Evolutionary conservation across 1,140 invertebrate genomes (phyloP), one percentile per base, ranked within the genome.

Genomic region (Macrobrachium nipponense): DNA sequence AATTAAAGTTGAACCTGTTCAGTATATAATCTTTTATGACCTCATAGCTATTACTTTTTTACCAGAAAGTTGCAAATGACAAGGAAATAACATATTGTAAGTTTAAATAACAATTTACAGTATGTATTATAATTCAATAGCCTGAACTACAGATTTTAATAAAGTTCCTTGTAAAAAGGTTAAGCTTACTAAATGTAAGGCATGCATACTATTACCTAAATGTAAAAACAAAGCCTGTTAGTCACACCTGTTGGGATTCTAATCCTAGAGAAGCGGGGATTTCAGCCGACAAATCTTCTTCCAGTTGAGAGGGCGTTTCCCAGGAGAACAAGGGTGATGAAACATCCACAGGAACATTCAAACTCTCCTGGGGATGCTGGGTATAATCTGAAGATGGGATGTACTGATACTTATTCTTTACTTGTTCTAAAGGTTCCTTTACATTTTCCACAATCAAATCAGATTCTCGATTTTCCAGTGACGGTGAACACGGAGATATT

Each of bases 161-260:
- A 51, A 51, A 51, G 7, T 51, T 51, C 51, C 51, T 51, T 10
- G 51, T 12, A 51, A 36, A 36, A 36, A 36, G 27, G 17, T n/a
- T 58, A 78, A 20, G 18, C 36, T 51, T 58, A 61, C 59, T 62
- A 4, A 77, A 17, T 6, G 27, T 43, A 76, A 51, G 58, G 7
- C 70, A 15, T 20, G 61, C 59, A 79, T 36, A 4, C 27, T 36
- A 80, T 43, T 27, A 82, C 66, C 60, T 61, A 23, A 27, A 17
- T 23, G 58, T 51, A 17, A 76, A 76, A 72, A 36, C 20, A 60
- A 44, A 84, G 23, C 11, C n/a, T 80, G 77, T 80, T 86, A 80
- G 77, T 86, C 84, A 86, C 84, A 86, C 84, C 84, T 86, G 84
- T 60, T 73, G 44, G 27, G 58, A 20, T 17, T 86, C 84, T 86